phyloP scores from a whole-genome alignment of 2,797 vertebrate species.

The Bovichtus variegatus region DNA sequence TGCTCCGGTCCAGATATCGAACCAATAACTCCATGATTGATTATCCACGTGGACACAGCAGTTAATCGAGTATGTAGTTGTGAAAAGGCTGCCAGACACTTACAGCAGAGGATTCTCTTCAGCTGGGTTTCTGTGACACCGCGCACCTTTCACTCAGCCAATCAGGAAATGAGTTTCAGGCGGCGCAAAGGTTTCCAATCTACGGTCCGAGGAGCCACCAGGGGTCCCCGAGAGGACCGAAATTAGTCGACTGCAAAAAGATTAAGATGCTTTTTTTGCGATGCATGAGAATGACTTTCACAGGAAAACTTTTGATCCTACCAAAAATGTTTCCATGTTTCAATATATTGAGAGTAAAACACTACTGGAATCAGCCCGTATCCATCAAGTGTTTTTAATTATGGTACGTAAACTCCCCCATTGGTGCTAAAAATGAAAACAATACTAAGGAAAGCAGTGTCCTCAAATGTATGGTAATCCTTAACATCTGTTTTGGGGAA shows the following conservation, averaged over 20 bases:
- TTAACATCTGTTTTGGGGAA: background rate
- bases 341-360: too few relatives aligned
- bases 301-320: too few relatives aligned
- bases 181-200: conserved; percentile 43
- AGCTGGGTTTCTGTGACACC: background rate
- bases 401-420: background rate
- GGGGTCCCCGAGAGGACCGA: background rate
- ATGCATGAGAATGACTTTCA: background rate
- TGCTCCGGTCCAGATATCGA: conserved; percentile 75
- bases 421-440: background rate
- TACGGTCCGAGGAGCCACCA: background rate
- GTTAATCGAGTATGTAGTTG: background rate
- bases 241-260: background rate
- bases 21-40: conserved; percentile 74
- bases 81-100: background rate
- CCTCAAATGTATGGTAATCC: too few relatives aligned
- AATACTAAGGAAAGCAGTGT: background rate
- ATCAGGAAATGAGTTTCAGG: conserved; percentile 60
- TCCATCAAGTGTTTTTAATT: background rate
- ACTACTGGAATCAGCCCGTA: background rate
- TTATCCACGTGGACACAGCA: background rate
- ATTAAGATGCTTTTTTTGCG: background rate
- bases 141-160: conserved; percentile 43
- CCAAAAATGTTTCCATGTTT: background rate
- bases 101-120: background rate